phyloP scores from a whole-genome alignment of 1,140 invertebrate species.

The Apis laboriosa region DNA sequence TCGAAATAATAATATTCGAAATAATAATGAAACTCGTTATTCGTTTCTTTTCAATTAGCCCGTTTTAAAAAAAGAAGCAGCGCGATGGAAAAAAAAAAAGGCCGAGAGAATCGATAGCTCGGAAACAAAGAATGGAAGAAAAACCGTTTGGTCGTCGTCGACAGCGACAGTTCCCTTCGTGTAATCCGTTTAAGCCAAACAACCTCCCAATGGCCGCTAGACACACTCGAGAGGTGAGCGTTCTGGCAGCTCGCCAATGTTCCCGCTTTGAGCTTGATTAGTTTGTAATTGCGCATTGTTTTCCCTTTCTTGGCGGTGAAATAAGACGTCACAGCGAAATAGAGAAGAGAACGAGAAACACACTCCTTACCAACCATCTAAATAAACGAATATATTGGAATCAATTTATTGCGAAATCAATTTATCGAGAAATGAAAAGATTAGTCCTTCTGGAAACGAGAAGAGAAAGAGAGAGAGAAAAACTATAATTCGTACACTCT shows the following conservation, averaged over 20 bases:
- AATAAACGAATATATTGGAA: conserved; percentile 3
- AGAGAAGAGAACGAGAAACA: not conserved
- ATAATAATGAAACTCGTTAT: too few relatives aligned
- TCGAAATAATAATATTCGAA: too few relatives aligned
- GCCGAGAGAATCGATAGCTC: not conserved
- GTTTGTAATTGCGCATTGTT: conserved; percentile 74
- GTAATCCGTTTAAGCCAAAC: conserved; percentile 63
- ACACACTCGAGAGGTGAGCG: conserved; percentile 48
- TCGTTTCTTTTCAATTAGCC: too few relatives aligned
- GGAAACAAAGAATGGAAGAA: conserved; percentile 6
- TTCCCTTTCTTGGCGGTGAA: conserved; percentile 42
- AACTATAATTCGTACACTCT: too few relatives aligned
- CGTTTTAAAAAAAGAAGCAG: too few relatives aligned
- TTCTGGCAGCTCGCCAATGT: conserved; percentile 63
- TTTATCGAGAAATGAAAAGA: too few relatives aligned
- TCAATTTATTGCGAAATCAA: too few relatives aligned
- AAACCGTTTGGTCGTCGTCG: not conserved
- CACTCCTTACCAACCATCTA: not conserved
- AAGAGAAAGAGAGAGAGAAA: too few relatives aligned
- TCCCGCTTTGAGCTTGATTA: conserved; percentile 65
- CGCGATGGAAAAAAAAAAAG: not conserved
- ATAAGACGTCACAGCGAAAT: conserved; percentile 41
- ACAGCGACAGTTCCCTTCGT: conserved; percentile 6
- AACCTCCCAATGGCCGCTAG: conserved; percentile 50
- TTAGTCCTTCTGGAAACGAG: too few relatives aligned